Conservation (phyloP, 2,113 vertebrate species). For the Ia io region DNA sequence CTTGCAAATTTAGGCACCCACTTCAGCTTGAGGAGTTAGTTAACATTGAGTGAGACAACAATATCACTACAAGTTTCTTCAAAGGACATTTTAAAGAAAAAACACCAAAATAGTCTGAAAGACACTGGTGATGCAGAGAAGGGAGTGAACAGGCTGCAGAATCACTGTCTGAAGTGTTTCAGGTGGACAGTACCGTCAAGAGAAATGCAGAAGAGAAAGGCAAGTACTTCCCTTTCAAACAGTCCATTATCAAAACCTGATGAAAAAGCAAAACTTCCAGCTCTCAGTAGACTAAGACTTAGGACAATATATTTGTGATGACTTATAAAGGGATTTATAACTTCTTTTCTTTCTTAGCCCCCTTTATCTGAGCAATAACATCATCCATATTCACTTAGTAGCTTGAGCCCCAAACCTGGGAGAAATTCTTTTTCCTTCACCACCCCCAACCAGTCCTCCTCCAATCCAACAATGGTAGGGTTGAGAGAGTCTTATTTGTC, state of each 20-base stretch:
- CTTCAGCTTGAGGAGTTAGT: background rate
- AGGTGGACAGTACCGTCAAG: too few species aligned
- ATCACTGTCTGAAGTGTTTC: background rate
- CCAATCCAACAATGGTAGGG: background rate
- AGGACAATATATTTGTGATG: background rate
- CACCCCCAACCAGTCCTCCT: background rate
- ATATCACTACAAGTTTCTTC: background rate
- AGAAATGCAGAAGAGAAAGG: background rate
- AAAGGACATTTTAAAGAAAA: background rate
- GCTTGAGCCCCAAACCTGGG: background rate
- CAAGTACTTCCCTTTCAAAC: background rate
- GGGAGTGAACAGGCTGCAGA: background rate
- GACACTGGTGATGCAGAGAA: background rate
- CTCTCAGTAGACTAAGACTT: background rate
- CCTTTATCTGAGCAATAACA: constrained; percentile 19
- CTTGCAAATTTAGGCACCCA: background rate
- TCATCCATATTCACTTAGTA: background rate
- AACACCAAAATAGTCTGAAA: background rate
- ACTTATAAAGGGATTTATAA: background rate
- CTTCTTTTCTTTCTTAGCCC: background rate
- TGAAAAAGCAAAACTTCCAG: background rate
- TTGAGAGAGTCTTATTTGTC: background rate
- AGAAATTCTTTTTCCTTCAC: background rate
- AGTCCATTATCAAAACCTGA: background rate
- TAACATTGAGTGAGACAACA: background rate